phyloP scores from a whole-genome alignment of 2,888 invertebrate genomes.

The Atethmia centrago region DNA sequence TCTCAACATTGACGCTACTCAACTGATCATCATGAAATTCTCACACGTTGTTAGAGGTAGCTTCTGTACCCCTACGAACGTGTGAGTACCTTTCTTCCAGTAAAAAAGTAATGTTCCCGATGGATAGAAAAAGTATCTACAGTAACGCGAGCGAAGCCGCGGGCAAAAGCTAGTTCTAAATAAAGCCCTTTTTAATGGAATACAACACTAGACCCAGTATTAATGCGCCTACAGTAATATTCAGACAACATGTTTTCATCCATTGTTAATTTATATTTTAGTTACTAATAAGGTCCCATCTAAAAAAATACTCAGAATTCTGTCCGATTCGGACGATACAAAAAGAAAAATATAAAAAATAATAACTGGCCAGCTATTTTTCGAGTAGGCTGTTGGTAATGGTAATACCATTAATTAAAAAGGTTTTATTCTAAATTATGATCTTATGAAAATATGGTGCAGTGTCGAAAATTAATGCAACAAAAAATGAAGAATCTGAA shows the following conservation, averaged over 20 bases:
- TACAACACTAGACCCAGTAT: background rate
- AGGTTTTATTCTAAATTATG: background rate
- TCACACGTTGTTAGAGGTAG: too few relatives aligned
- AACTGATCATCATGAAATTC: too few relatives aligned
- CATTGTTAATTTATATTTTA: background rate
- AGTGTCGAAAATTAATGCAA: background rate
- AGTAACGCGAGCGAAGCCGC: too few relatives aligned
- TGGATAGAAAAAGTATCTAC: too few relatives aligned
- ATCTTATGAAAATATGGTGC: background rate
- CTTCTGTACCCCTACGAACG: too few relatives aligned
- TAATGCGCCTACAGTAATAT: background rate
- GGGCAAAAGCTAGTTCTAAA: background rate
- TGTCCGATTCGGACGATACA: background rate
- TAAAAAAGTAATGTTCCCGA: too few relatives aligned
- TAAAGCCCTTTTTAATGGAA: background rate
- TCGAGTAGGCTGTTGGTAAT: background rate
- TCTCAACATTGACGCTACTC: too few relatives aligned
- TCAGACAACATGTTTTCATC: background rate
- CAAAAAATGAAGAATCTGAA: background rate
- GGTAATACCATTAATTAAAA: background rate
- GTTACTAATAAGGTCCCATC: background rate
- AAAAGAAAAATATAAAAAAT: background rate
- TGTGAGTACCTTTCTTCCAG: too few relatives aligned
- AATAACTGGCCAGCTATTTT: background rate
- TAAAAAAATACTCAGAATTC: background rate